Conservation (phyloP, 2,888 invertebrate species). For the Scaptomyza polygonia region DNA sequence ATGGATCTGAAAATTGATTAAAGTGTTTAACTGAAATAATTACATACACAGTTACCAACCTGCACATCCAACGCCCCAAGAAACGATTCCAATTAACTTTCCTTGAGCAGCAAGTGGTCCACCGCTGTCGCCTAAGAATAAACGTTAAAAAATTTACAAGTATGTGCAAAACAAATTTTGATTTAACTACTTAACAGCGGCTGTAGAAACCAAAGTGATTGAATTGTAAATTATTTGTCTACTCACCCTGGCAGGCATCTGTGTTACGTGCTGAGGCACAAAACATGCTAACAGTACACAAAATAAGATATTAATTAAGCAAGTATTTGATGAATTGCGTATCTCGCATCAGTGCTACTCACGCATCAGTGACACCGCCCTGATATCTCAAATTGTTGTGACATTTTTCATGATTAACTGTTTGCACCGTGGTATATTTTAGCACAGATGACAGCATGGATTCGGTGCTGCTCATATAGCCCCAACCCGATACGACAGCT, state of each 20-base stretch:
- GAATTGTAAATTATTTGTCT: not conserved
- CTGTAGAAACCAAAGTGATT: not conserved
- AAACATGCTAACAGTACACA: slow-evolving; percentile 75
- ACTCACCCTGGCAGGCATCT: slow-evolving; percentile 82
- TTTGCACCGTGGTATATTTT: slow-evolving; percentile 76
- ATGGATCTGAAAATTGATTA: slow-evolving; percentile 67
- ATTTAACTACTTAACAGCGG: too few species aligned
- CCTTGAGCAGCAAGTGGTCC: slow-evolving; percentile 77
- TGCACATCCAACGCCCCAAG: slow-evolving; percentile 83
- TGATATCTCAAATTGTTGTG: slow-evolving; percentile 65
- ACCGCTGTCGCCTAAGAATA: slow-evolving; percentile 75
- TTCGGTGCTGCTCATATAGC: slow-evolving; percentile 76
- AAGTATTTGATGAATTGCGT: slow-evolving; percentile 4
- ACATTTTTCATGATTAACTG: slow-evolving; percentile 76
- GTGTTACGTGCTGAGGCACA: slow-evolving; percentile 80
- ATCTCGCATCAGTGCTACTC: slow-evolving; percentile 45
- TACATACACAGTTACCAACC: slow-evolving; percentile 7
- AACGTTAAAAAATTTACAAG: not conserved
- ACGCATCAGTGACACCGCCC: slow-evolving; percentile 81
- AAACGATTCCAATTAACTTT: slow-evolving; percentile 80
- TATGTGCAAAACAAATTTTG: too few species aligned
- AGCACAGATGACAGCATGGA: slow-evolving; percentile 72
- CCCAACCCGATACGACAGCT: slow-evolving; percentile 81
- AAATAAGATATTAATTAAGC: slow-evolving; percentile 32
- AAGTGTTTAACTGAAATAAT: not conserved